phyloP scores from a whole-genome alignment of 2,888 invertebrate species.

The Melieria omissa region DNA sequence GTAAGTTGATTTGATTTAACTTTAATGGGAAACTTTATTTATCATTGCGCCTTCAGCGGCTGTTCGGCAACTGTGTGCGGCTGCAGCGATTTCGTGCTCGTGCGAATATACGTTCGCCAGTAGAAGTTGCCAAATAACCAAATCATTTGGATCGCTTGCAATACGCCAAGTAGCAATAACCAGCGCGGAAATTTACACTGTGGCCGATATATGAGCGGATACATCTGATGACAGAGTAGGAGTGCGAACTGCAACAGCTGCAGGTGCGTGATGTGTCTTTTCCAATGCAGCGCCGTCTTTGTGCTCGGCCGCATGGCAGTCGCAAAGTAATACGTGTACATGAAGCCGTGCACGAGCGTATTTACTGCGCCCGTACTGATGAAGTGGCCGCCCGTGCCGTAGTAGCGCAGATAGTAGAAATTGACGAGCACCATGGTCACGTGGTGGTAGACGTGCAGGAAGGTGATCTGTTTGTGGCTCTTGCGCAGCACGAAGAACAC shows the following conservation, averaged over 20 bases:
- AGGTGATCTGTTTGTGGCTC: conserved; percentile 11
- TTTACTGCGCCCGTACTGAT: background rate
- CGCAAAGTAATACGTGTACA: conserved; percentile 16
- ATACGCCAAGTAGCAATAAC: background rate
- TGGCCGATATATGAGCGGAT: background rate
- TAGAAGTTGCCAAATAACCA: conserved; percentile 6
- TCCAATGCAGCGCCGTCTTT: background rate
- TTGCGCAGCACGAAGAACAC: background rate
- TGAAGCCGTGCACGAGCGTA: conserved; percentile 10
- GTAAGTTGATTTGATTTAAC: too few relatives aligned
- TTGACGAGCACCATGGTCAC: background rate
- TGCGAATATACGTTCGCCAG: background rate
- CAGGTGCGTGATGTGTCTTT: conserved; percentile 7
- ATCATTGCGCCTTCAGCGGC: too few relatives aligned
- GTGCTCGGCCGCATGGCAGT: background rate
- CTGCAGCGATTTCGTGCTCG: too few relatives aligned
- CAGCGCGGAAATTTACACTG: conserved; percentile 6
- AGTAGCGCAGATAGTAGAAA: background rate
- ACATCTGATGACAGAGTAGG: background rate
- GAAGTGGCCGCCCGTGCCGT: conserved; percentile 9
- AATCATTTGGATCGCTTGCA: background rate
- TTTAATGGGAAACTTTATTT: too few relatives aligned
- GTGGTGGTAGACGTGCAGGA: background rate
- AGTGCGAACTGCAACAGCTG: conserved; percentile 10
- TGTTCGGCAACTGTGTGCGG: too few relatives aligned